Percentiles rank a stretch among this genome's conserved stretches.
phyloP scores from a whole-genome alignment of 2,888 invertebrate species.

The Dicycla oo region DNA sequence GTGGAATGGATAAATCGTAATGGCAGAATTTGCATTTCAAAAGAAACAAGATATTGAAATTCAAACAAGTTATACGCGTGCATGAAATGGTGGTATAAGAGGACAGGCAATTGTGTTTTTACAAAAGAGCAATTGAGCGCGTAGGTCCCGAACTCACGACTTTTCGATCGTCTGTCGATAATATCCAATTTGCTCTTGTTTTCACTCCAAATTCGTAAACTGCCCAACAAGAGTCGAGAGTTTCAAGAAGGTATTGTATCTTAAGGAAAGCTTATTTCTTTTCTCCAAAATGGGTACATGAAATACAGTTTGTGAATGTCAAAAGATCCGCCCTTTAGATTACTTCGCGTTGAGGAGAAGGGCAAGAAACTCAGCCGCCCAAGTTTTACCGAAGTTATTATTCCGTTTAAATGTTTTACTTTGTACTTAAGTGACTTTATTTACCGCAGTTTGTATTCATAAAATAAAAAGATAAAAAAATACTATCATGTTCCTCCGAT shows the following conservation, averaged over 20 bases:
- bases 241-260: conserved; percentile 25
- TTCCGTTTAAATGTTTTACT: conserved; percentile 56
- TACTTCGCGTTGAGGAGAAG: conserved; percentile 30
- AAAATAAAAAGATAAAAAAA: conserved; percentile 37
- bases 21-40: neutral
- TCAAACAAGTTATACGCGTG: neutral
- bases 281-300: conserved; percentile 33
- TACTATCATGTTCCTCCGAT: neutral
- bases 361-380: conserved; percentile 40
- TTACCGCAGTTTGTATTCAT: conserved; percentile 47
- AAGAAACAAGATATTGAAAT: neutral
- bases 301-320: conserved; percentile 48
- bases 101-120: conserved; percentile 1
- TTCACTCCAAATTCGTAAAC: conserved; percentile 24
- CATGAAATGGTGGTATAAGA: neutral
- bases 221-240: conserved; percentile 16
- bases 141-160: neutral
- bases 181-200: conserved; percentile 30
- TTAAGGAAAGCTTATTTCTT: conserved; percentile 30
- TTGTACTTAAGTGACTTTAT: conserved; percentile 47
- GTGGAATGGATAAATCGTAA: neutral
- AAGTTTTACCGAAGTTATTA: conserved; percentile 50
- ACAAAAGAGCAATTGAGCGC: neutral
- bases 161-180: conserved; percentile 20
- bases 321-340: conserved; percentile 59